Evolutionary conservation across 1,140 invertebrate genomes (phyloP), one percentile per base, ranked within the genome.

Genomic region (Drepana arcuata): DNA sequence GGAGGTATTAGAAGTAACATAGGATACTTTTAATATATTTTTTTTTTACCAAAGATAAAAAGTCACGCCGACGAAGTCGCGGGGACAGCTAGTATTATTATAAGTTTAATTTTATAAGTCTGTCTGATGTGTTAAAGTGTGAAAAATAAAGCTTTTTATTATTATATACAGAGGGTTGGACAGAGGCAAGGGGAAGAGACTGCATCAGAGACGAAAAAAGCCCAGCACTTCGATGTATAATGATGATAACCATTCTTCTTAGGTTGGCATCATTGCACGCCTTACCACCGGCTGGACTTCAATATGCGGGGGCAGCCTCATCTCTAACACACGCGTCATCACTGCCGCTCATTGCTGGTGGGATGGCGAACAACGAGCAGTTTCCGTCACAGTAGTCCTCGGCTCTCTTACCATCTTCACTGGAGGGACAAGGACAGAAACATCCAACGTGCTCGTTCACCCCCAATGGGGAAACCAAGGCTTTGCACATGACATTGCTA

Each of bases 291-390:
- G 68, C 2, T 50, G 41, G 42, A 52, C 48, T 0, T 75, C 71
- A 0, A 37, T 77, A 6, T 88, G 87, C 49, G 86, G 85, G 32
- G 86, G 86, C n/a, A 81, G 84, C 3, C 44, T 88, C 11, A 58
- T 88, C 18, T 80, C 83, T 3, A 49, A 73, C 27, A 72, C 72
- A 7, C 81, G 81, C 46, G 68, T 88, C 16, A 46, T 88, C 13
- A 88, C 86, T 2, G 86, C 86, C 10, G 87, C 86, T 39, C 87
- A 88, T 35, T 88, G 87, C 34, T 77, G 72, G 72, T 72, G 45
- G 43, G 72, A 80, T 10, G 75, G 75, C 0, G 16, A 51, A 18
- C 63, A 16, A 16, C 66, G 69, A 29, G 75, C 69, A 0, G 43
- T 21, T 0, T 29, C 42, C 10, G 73, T 80, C 42, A 65, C 55